Base-by-base conservation (phyloP, 2,797 vertebrate species). In the Coccyzus lansbergi region DNA sequence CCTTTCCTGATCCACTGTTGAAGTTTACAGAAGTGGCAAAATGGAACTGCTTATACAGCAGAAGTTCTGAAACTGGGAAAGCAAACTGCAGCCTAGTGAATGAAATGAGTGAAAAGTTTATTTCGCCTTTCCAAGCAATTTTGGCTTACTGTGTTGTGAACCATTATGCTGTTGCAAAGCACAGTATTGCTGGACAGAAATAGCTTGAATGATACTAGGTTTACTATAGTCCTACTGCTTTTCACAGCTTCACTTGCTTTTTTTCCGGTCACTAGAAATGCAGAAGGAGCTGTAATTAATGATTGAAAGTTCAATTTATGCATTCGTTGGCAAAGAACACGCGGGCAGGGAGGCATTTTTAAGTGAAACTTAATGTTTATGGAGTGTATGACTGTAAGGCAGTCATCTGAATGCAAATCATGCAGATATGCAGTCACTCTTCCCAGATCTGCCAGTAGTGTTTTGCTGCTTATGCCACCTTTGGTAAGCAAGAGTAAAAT, bases 21-120 rank as follows among this genome's bases (percentile, higher is more conserved):
- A 88, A 88, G 76, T 93, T 96, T 93, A 81, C 65, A 86, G 86
- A 93, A 76, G 64, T 78, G 92, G 69, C 79, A 89, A 83, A 72
- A 65, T 59, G 62, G 80, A 95, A 69, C 31, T 93, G 92, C 86
- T 95, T 94, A 64, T 81, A 53, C 79, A 92, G 86, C 93, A 87
- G 34, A 91, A 92, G 79, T 89, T 86, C 53, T 76, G 51, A 92
- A 44, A 68, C 79, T 56, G 62, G 75, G 76, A 91, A 72, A 74
- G 64, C 87, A 79, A 72, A 51, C 59, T 63, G 48, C 80, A 60
- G 67, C 71, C 40, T 21, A 58, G 49, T 36, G 46, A 89, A 92
- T 94, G 76, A 93, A 91, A 79, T 52, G 48, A 83, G 33, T 3
- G 4, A 88, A 49, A 91, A 94, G 67, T 96, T 93, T 80, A 33